Percentiles rank a stretch among this genome's conserved stretches.
Evolutionary conservation across 2,888 invertebrate genomes (phyloP).

Genomic region (Philopedon plagiatum): DNA sequence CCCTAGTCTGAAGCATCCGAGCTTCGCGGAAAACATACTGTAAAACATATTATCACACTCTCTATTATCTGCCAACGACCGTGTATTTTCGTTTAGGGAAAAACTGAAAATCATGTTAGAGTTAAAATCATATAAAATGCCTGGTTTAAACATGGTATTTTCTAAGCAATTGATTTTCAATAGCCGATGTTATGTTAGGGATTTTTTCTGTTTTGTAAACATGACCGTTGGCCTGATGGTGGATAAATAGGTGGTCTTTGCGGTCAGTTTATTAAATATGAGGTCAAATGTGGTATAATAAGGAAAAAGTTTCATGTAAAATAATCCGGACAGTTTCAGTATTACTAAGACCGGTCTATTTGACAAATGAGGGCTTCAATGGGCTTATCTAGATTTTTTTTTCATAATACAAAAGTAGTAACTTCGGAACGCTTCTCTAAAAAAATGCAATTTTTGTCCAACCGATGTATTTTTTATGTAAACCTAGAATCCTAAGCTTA

Average conservation of each 20-base stretch:
- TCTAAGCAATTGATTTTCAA: conserved; percentile 39
- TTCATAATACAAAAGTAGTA: too few species aligned
- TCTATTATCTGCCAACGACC: conserved; percentile 59
- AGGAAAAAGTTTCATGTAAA: too few species aligned
- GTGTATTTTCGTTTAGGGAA: conserved; percentile 32
- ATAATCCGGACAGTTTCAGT: too few species aligned
- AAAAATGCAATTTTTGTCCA: too few species aligned
- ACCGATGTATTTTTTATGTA: too few species aligned
- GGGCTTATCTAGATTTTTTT: too few species aligned
- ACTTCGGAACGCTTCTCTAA: too few species aligned
- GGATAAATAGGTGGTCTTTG: neutral
- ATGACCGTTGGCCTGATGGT: conserved; percentile 23
- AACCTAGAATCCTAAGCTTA: too few species aligned
- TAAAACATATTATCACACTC: conserved; percentile 62
- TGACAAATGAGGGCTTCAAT: too few species aligned
- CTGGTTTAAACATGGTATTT: conserved; percentile 27
- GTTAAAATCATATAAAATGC: conserved; percentile 34
- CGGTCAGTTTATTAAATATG: neutral
- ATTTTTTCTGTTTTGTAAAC: conserved; percentile 20
- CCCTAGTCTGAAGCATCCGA: conserved; percentile 13
- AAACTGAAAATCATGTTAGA: conserved; percentile 37
- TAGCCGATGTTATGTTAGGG: conserved; percentile 20
- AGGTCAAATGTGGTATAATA: neutral
- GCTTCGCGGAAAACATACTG: conserved; percentile 60
- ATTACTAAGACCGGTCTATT: too few species aligned